Conservation (phyloP, 2,113 vertebrate genomes). For the Apteryx owenii region DNA sequence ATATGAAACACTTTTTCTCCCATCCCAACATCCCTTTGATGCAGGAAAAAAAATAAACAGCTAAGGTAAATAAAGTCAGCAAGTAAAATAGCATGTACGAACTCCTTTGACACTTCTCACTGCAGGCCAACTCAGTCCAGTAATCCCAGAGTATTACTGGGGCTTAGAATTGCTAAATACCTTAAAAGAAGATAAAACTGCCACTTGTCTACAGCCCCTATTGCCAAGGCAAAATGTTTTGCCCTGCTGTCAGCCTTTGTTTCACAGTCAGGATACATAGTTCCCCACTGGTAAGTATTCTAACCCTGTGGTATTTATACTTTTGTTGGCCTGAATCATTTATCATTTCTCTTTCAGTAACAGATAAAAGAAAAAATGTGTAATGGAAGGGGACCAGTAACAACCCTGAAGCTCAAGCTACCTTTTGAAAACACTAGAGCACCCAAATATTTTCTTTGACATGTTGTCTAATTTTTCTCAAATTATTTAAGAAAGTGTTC, state of each 20-base stretch:
- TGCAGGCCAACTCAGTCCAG: background rate
- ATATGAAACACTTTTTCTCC: background rate
- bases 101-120: background rate
- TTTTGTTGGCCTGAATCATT: conserved; percentile 36
- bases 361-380: background rate
- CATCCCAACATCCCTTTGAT: background rate
- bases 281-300: conserved; percentile 14
- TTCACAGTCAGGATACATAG: conserved; percentile 28
- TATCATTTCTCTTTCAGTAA: conserved; percentile 9
- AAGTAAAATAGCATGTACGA: background rate
- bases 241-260: background rate
- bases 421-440: background rate
- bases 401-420: background rate
- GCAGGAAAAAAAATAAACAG: background rate
- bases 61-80: background rate
- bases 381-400: background rate
- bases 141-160: background rate
- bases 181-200: conserved; percentile 25
- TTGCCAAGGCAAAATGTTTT: conserved; percentile 16
- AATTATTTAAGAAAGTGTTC: background rate
- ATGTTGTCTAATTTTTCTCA: background rate
- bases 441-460: background rate
- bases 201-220: background rate
- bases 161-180: background rate
- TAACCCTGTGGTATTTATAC: background rate